Evolutionary conservation across 1,140 invertebrate species (phyloP).

Genomic region (Dryas iulia): DNA sequence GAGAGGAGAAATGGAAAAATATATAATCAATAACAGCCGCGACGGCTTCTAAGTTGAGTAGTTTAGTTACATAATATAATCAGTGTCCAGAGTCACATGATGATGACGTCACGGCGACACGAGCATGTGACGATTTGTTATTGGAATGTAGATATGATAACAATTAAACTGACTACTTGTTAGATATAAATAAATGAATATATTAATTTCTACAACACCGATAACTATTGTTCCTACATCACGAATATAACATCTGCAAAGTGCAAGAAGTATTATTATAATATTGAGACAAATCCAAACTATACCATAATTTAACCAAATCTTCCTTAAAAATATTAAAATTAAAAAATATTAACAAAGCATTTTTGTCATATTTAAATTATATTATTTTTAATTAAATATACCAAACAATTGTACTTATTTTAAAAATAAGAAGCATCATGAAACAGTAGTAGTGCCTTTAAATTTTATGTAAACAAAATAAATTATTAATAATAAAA

Average conservation of each 20-base stretch:
- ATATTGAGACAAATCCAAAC: background rate
- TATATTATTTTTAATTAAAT: background rate
- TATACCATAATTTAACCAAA: background rate
- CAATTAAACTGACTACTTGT: background rate
- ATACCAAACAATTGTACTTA: background rate
- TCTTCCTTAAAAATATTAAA: no score
- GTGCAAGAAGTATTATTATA: background rate
- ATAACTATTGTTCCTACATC: background rate
- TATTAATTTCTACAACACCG: background rate
- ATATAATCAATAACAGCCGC: no score
- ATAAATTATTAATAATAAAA: background rate
- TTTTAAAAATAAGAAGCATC: background rate
- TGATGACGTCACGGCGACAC: background rate
- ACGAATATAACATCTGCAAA: background rate
- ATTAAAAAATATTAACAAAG: background rate
- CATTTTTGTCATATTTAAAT: background rate
- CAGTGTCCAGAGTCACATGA: background rate
- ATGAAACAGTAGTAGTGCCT: background rate
- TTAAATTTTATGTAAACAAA: background rate
- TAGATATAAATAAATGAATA: background rate
- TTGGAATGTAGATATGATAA: constrained; percentile 18
- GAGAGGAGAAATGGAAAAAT: no score
- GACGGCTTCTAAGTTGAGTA: no score
- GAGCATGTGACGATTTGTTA: background rate
- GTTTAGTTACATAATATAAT: background rate